Conservation (phyloP, 2,888 invertebrate species). For the Teinopalpus imperialis region DNA sequence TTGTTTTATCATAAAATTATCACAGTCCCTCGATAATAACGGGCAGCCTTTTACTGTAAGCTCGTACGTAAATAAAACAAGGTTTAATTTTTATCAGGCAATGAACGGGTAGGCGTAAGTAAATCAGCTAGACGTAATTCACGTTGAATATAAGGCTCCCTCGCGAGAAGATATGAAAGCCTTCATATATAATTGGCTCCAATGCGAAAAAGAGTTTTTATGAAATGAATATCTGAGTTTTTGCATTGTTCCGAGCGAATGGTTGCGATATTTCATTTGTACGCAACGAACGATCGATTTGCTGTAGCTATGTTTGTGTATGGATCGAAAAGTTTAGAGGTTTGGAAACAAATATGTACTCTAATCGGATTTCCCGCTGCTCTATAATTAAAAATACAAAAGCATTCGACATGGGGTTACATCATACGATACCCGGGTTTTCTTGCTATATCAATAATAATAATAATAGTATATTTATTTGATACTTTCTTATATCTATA, state of each 20-base stretch:
- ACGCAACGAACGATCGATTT: not conserved
- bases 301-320: not conserved
- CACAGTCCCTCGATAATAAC: not conserved
- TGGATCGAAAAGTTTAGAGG: not conserved
- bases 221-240: constrained; percentile 1
- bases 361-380: not conserved
- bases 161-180: constrained; percentile 20
- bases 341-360: not conserved
- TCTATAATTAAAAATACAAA: too few species aligned
- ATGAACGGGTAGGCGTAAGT: constrained; percentile 12
- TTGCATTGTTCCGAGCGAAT: constrained; percentile 1
- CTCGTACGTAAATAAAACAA: constrained; percentile 9
- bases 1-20: constrained; percentile 9
- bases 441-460: too few species aligned
- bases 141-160: constrained; percentile 20
- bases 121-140: constrained; percentile 26
- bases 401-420: too few species aligned
- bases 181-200: constrained; percentile 12
- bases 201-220: not conserved
- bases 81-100: constrained; percentile 13
- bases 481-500: too few species aligned
- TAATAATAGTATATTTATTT: too few species aligned
- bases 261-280: too few species aligned
- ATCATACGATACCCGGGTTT: too few species aligned
- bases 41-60: constrained; percentile 5